Base-by-base conservation (phyloP, 2,888 invertebrate genomes). In the Nephrocerus scutellatus region DNA sequence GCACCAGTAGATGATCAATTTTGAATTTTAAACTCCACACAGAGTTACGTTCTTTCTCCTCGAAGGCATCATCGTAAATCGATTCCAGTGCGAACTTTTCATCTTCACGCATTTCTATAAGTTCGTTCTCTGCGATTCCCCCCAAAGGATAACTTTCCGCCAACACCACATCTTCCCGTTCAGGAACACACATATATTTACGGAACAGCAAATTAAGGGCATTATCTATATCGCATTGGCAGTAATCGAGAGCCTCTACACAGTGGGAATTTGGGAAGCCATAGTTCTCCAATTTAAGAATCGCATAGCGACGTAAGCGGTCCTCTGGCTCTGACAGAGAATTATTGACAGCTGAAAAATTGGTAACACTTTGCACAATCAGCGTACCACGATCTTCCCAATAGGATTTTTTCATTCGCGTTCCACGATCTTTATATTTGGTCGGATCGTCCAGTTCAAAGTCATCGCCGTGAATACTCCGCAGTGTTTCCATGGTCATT, bases 381-480 rank as follows among this genome's bases (percentile, higher is more conserved):
- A 87, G 72, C 52, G 80, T 80, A 5, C 85, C 84, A 48, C 80
- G 72, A 53, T 84, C 82, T 67, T 83, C 74, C 85, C 86, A 85
- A 62, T 79, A 86, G 15, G 79, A 76, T 49, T 80, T 80, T 25
- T 75, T 74, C 22, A 85, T 71, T 50, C 79, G 79, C 8, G 77
- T 73, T 13, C 77, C 79, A 60, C 79, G 79, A 60, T 85, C 82
- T 70, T 75, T 78, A 71, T 78, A 78, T 39, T 72, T 66, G 39
- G 72, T 66, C 15, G 73, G 71, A 56, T 72, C 75, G 18, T 71
- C 70, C 40, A 78, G 63, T 54, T 74, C 72, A 54, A 76, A 78
- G 43, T 76, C 81, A 43, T 79, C 72, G n/a, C 87, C 86, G 67
- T 84, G 81, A 47, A 87, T 79, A 49, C 75, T 75, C 46, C 78